A percentile compares a stretch with the other conserved stretches of the same genome.
These are phyloP conservation scores for Lepeophtheirus salmonis DNA, from an alignment of 1,140 invertebrate species.

Conservation along the genomic window DNA sequence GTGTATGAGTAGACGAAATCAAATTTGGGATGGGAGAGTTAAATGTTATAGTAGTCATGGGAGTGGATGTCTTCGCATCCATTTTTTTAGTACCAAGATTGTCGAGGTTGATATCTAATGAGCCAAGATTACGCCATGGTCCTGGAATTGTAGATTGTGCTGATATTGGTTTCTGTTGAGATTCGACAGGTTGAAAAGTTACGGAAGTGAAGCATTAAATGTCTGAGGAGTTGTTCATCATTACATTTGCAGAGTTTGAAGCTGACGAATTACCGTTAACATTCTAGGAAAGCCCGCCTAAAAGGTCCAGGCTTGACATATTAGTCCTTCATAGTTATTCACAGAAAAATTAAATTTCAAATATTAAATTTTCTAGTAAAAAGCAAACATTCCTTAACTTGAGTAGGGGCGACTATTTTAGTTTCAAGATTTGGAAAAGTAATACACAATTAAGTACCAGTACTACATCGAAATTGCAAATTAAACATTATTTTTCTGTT, in stretches of 20 bases:
- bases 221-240: no score
- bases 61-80: background rate
- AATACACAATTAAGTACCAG: no score
- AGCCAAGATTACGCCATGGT: constrained; percentile 25
- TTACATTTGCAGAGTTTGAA: no score
- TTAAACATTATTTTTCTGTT: no score
- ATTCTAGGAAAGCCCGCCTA: constrained; percentile 2
- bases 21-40: background rate
- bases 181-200: background rate
- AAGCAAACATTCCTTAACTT: no score
- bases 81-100: background rate
- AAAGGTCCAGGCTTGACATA: constrained; percentile 13
- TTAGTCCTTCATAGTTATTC: no score
- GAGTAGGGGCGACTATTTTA: no score
- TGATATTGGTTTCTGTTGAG: background rate
- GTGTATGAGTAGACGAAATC: background rate
- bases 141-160: background rate
- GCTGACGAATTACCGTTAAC: background rate
- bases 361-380: no score
- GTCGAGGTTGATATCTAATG: constrained; percentile 12
- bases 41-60: constrained; percentile 8
- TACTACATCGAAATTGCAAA: no score
- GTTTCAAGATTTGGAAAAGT: no score
- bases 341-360: no score
- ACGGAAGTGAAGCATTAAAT: background rate